Percentiles rank a stretch among this genome's conserved stretches.
Conservation (phyloP, 92 coral and sea anemone species). For the Epizoanthus stellaris region DNA sequence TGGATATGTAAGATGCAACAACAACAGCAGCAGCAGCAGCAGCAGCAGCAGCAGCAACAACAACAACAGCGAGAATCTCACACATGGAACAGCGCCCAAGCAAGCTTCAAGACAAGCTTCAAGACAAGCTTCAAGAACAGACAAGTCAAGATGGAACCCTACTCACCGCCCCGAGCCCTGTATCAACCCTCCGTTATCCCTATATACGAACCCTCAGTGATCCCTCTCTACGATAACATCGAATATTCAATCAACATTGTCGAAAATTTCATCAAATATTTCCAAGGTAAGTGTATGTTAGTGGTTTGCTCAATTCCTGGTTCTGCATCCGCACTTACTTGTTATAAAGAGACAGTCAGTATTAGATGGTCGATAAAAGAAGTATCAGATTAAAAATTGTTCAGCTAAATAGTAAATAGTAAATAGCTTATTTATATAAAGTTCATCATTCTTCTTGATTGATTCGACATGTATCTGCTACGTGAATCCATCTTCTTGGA, state of each 20-base stretch:
- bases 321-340: neutral
- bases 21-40: too few species aligned
- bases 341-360: too few species aligned
- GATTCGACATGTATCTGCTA: too few species aligned
- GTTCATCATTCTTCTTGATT: too few species aligned
- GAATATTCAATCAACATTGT: constrained; percentile 74
- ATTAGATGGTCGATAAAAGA: too few species aligned
- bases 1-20: too few species aligned
- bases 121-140: constrained; percentile 11
- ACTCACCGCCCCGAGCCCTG: neutral
- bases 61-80: constrained; percentile 22
- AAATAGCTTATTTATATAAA: too few species aligned
- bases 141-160: constrained; percentile 24
- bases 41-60: neutral
- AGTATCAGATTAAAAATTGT: too few species aligned
- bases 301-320: constrained; percentile 1
- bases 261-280: constrained; percentile 69
- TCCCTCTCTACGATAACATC: constrained; percentile 58
- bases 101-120: constrained; percentile 10
- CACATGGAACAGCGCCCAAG: constrained; percentile 9
- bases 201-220: constrained; percentile 19
- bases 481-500: too few species aligned
- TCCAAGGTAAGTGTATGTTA: constrained; percentile 28
- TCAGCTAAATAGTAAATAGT: too few species aligned
- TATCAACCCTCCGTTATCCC: constrained; percentile 6